Conservation (phyloP, 2,888 invertebrate species). For the Odontothrips loti region DNA sequence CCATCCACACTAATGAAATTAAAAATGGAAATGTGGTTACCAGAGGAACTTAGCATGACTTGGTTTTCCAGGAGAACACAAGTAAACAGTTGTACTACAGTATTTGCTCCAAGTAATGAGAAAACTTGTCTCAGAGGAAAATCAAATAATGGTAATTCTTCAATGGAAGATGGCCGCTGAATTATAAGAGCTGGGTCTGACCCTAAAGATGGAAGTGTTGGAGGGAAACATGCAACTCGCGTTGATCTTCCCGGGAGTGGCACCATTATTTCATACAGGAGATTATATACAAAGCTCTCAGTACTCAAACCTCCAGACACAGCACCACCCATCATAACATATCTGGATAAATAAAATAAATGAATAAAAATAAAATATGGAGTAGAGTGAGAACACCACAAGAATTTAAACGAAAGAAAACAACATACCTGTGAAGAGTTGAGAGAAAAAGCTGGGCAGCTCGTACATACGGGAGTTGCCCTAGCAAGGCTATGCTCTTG, state of each 20-base stretch:
- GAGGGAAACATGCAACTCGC: constrained; percentile 38
- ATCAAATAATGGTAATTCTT: constrained; percentile 91
- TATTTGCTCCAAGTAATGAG: constrained; percentile 82
- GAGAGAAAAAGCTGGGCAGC: constrained; percentile 81
- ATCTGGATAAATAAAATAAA: constrained; percentile 50
- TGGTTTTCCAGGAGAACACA: constrained; percentile 96
- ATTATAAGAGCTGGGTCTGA: constrained; percentile 51
- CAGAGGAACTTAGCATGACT: constrained; percentile 86
- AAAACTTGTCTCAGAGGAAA: constrained; percentile 87
- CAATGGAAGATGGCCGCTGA: constrained; percentile 69
- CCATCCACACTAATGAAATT: not conserved
- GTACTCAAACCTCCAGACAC: constrained; percentile 64
- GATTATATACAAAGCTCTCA: constrained; percentile 92
- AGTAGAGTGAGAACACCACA: not conserved
- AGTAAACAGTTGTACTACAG: constrained; percentile 87
- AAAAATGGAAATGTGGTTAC: constrained; percentile 48
- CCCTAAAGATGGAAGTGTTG: constrained; percentile 31
- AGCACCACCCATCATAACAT: constrained; percentile 50
- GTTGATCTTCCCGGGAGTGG: constrained; percentile 87
- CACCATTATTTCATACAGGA: constrained; percentile 88
- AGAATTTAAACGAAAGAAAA: not conserved
- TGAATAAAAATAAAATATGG: constrained; percentile 27
- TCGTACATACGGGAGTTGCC: constrained; percentile 85
- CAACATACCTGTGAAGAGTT: constrained; percentile 74
- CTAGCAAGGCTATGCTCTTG: constrained; percentile 90